A percentile compares a stretch with the other conserved stretches of the same genome.
Conservation (phyloP, 2,797 vertebrate genomes). For the Catostomus latipinnis region DNA sequence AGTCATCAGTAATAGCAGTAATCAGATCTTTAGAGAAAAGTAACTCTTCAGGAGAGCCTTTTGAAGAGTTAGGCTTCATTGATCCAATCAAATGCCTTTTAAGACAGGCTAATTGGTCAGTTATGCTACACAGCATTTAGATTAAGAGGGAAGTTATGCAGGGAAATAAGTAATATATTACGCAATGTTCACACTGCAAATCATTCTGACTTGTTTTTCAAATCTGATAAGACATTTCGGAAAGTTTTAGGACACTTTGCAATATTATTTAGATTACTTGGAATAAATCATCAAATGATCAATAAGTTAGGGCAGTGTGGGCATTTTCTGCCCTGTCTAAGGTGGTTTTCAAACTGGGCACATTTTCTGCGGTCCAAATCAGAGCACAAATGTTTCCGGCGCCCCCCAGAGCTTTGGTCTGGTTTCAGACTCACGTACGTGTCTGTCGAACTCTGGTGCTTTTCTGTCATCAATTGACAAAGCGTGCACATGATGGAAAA, state of each 20-base stretch:
- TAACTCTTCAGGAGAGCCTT: neutral
- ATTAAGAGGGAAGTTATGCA: slow-evolving; percentile 59
- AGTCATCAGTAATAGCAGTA: slow-evolving; percentile 1
- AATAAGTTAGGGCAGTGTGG: too few species aligned
- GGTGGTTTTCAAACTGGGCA: too few species aligned
- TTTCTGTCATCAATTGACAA: too few species aligned
- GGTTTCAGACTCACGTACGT: too few species aligned
- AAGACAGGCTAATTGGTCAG: slow-evolving; percentile 76
- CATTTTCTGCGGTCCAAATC: too few species aligned
- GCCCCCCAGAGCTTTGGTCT: too few species aligned
- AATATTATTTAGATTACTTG: too few species aligned
- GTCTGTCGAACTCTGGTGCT: too few species aligned
- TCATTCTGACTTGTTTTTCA: slow-evolving; percentile 5
- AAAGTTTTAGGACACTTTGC: neutral
- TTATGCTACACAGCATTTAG: slow-evolving; percentile 66
- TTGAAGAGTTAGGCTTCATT: slow-evolving; percentile 28
- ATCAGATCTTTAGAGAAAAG: slow-evolving; percentile 1
- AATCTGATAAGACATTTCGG: neutral
- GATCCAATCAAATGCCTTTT: slow-evolving; percentile 31
- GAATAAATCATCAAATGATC: neutral
- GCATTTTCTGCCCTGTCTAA: neutral
- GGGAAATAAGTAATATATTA: neutral
- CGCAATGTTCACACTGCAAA: neutral
- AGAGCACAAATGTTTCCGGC: too few species aligned
- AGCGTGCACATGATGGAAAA: too few species aligned